Evolutionary conservation across 2,113 vertebrate genomes (phyloP).

Genomic region (Potamarius usumacintae): DNA sequence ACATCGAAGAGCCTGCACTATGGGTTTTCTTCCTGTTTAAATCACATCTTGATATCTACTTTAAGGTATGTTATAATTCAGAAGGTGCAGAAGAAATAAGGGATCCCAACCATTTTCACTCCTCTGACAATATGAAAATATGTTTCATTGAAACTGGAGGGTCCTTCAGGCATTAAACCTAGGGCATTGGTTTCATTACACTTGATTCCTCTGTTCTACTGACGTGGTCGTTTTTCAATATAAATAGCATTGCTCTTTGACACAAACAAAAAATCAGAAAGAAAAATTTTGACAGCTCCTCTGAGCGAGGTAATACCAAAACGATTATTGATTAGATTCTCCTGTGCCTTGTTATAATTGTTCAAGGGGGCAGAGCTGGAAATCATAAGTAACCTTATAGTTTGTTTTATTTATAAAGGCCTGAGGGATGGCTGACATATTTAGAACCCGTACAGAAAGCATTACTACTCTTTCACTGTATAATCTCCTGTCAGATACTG

Average conservation of each 20-base stretch:
- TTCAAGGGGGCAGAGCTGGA: neutral
- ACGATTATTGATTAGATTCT: slow-evolving; percentile 1
- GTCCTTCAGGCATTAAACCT: slow-evolving; percentile 38
- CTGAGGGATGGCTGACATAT: neutral
- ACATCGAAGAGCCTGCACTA: neutral
- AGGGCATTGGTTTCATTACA: slow-evolving; percentile 33
- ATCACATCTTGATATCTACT: slow-evolving; percentile 9
- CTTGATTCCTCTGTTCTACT: neutral
- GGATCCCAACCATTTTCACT: neutral
- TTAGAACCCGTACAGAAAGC: neutral
- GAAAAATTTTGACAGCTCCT: neutral
- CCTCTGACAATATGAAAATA: slow-evolving; percentile 22
- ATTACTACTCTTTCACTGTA: neutral
- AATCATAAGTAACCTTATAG: neutral
- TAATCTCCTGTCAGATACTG: neutral
- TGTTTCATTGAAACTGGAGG: slow-evolving; percentile 37
- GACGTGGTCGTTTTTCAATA: slow-evolving; percentile 12
- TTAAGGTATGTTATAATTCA: neutral
- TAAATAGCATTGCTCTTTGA: slow-evolving; percentile 37
- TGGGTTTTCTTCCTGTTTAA: neutral
- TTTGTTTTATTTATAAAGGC: slow-evolving; percentile 2
- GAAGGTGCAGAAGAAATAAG: slow-evolving; percentile 16
- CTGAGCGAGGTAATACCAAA: neutral
- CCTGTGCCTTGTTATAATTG: neutral
- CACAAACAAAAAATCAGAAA: neutral